Conservation (phyloP, 2,888 invertebrate species). For the Spodoptera littoralis region DNA sequence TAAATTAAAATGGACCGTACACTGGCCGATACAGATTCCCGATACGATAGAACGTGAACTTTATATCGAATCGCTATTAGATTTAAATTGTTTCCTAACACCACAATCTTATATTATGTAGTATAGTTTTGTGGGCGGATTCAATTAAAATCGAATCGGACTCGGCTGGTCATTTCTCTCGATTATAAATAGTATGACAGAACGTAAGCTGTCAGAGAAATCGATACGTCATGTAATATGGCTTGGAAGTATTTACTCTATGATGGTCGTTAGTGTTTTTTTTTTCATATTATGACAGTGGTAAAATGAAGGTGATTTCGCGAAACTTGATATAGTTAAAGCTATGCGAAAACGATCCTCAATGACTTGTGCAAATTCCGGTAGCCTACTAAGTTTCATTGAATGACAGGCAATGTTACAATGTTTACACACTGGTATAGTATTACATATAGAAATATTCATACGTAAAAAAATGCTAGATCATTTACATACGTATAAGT, state of each 20-base stretch:
- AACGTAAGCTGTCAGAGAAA: constrained; percentile 33
- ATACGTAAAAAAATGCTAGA: too few relatives aligned
- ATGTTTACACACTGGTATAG: not conserved
- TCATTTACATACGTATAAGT: too few relatives aligned
- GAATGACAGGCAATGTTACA: not conserved
- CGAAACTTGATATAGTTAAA: constrained; percentile 30
- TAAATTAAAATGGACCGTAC: constrained; percentile 55
- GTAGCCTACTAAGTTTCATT: constrained; percentile 18
- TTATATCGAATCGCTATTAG: constrained; percentile 51
- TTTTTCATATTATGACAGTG: too few relatives aligned
- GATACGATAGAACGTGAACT: constrained; percentile 60
- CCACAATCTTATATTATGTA: constrained; percentile 37
- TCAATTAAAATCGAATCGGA: constrained; percentile 30
- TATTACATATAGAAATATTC: too few relatives aligned
- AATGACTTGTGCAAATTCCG: constrained; percentile 26
- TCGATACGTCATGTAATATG: constrained; percentile 33
- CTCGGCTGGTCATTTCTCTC: constrained; percentile 31
- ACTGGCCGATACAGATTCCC: constrained; percentile 51
- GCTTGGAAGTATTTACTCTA: constrained; percentile 18
- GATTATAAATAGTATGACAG: constrained; percentile 22
- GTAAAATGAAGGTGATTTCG: constrained; percentile 6
- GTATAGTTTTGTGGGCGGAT: constrained; percentile 25
- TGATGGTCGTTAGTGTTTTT: constrained; percentile 3
- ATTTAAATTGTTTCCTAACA: constrained; percentile 42
- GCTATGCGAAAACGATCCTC: constrained; percentile 11